A percentile compares a stretch with the other conserved stretches of the same genome.
phyloP scores from a whole-genome alignment of 2,113 vertebrate species.

The Leucopternis melanops region DNA sequence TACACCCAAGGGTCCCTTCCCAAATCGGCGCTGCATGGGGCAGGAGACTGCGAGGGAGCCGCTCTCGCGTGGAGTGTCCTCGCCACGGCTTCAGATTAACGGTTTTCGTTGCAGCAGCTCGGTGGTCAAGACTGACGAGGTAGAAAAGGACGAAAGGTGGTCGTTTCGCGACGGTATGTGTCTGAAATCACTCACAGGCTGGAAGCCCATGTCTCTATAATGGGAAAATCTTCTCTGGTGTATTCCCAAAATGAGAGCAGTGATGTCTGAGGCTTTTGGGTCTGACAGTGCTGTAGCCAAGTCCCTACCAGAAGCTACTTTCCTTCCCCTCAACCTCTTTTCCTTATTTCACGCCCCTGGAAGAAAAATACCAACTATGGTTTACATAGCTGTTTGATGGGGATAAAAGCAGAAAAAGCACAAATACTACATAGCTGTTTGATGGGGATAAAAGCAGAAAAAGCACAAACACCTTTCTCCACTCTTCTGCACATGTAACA shows the following conservation, averaged over 20 bases:
- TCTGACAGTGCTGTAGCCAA: neutral
- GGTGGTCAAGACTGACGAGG: neutral
- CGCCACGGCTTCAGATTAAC: neutral
- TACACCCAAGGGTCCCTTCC: neutral
- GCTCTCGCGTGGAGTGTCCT: neutral
- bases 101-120: neutral
- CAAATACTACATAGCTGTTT: neutral
- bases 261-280: neutral
- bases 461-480: neutral
- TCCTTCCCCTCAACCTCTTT: neutral
- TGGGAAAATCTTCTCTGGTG: neutral
- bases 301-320: neutral
- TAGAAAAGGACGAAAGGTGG: neutral
- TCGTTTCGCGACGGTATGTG: rapidly evolving
- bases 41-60: neutral
- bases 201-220: neutral
- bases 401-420: neutral
- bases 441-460: neutral
- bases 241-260: neutral
- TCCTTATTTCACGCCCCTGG: neutral
- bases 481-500: rapidly evolving
- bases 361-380: neutral
- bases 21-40: neutral
- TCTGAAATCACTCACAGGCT: neutral
- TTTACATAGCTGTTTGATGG: neutral